Conservation (phyloP, 1,140 invertebrate genomes). For the Drosophila hydei region DNA sequence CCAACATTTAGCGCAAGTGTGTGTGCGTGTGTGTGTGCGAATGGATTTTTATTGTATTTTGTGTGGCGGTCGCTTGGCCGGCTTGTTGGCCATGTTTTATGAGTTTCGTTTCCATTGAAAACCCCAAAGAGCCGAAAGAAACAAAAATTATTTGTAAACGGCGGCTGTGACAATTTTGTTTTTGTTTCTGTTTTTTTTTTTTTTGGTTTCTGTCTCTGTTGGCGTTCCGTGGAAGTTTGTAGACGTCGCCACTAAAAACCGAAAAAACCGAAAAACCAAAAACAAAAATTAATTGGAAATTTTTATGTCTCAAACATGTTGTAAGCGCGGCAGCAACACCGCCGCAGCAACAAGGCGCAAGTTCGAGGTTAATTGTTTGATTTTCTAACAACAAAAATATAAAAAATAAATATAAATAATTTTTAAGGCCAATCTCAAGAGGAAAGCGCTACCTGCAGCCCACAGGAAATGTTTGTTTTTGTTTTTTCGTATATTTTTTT, state of each 20-base stretch:
- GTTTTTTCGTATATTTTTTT: not conserved
- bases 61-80: conserved; percentile 37
- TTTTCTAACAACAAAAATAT: conserved; percentile 71
- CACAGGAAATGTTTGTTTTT: conserved; percentile 74
- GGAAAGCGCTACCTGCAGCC: conserved; percentile 46
- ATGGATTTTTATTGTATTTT: conserved; percentile 69
- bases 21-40: conserved; percentile 25
- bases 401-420: conserved; percentile 48
- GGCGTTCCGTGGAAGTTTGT: conserved; percentile 72
- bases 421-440: conserved; percentile 73
- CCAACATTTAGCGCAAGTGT: conserved; percentile 28
- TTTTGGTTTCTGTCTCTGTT: conserved; percentile 35
- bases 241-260: conserved; percentile 51
- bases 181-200: conserved; percentile 41
- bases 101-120: conserved; percentile 81
- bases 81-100: conserved; percentile 77
- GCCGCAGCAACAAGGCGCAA: conserved; percentile 53
- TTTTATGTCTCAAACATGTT: conserved; percentile 81
- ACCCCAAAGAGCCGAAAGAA: conserved; percentile 72
- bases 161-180: conserved; percentile 76
- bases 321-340: conserved; percentile 66
- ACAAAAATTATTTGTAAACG: conserved; percentile 80
- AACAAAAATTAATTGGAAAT: conserved; percentile 80
- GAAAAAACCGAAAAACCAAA: conserved; percentile 48
- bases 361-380: conserved; percentile 82